Evolutionary conservation across 2,113 vertebrate genomes (phyloP), one percentile per base, ranked within the genome.

Genomic region (Hymenochirus boettgeri): DNA sequence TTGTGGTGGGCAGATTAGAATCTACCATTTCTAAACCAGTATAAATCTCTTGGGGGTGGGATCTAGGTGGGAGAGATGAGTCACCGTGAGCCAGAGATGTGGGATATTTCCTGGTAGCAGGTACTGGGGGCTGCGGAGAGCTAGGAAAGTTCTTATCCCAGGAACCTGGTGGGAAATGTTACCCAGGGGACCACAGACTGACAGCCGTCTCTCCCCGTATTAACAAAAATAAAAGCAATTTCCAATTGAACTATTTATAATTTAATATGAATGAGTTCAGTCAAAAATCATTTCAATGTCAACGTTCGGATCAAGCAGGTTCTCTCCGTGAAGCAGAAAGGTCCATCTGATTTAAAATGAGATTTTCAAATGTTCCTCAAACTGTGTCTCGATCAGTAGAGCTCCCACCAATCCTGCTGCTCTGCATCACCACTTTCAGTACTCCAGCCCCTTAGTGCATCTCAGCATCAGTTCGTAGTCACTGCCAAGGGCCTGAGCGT

Each of bases 261-360:
- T n/a, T n/a, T n/a, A n/a, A n/a, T n/a, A n/a, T n/a, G n/a, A n/a
- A n/a, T 33, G 3, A 7, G 31, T 35, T 93, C 74, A 98, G 65
- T 99, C 96, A 71, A 99, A 99, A 78, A 98, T 98, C 79, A 98
- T 95, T 77, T 99, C 96, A 65, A 99, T 93, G 33, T 99, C 96
- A 29, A 99, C 81, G 73, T 90, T 75, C 25, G 96, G 95, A 79
- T 99, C 89, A 29, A 99, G 85, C 9, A 99, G 86, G 21, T 94
- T 83, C 73, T 93, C 92, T 56, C 93, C 90, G 3, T 97, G n/a
- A 99, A 2, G 77, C 73, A 1, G 93, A 93, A 71, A 99, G 86
- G 72, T 99, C 92, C 92, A 97, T 99, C 13, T 90, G 92, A 77
- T 99, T 99, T 71, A 98, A 87, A 72, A 99, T 99, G 18, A 99